Conservation (phyloP, 1,140 invertebrate species). For the Akabosia matsudoensis region DNA sequence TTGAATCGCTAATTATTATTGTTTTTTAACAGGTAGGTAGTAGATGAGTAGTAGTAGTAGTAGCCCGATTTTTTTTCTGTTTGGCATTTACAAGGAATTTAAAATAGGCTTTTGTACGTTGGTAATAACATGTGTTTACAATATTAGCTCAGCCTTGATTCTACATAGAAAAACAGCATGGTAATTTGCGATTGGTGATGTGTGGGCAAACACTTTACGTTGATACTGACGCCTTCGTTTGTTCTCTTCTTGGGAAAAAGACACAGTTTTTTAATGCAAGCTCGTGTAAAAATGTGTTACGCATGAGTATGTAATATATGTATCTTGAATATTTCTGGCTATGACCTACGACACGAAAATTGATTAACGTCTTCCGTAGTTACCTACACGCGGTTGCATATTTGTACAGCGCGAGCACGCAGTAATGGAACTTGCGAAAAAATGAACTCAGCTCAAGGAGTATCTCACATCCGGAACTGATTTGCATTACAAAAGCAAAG, state of each 20-base stretch:
- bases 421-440: neutral
- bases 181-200: neutral
- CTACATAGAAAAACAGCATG: neutral
- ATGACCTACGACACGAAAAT: neutral
- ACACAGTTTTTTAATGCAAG: too few relatives aligned
- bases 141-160: neutral
- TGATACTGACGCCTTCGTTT: neutral
- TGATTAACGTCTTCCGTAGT: too few relatives aligned
- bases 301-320: neutral
- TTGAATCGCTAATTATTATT: neutral
- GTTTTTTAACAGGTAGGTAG: too few relatives aligned
- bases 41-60: too few relatives aligned
- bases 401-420: too few relatives aligned
- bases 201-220: neutral
- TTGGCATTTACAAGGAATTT: neutral
- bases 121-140: neutral
- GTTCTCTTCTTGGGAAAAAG: neutral
- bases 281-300: neutral
- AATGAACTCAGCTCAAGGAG: neutral
- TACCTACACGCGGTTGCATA: too few relatives aligned
- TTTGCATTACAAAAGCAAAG: neutral
- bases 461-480: neutral
- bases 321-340: neutral
- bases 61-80: too few relatives aligned
- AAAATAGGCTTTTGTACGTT: neutral